These are phyloP conservation scores for Pollenia amentaria DNA, from an alignment of 2,888 invertebrate genomes.

Conservation along the genomic window DNA sequence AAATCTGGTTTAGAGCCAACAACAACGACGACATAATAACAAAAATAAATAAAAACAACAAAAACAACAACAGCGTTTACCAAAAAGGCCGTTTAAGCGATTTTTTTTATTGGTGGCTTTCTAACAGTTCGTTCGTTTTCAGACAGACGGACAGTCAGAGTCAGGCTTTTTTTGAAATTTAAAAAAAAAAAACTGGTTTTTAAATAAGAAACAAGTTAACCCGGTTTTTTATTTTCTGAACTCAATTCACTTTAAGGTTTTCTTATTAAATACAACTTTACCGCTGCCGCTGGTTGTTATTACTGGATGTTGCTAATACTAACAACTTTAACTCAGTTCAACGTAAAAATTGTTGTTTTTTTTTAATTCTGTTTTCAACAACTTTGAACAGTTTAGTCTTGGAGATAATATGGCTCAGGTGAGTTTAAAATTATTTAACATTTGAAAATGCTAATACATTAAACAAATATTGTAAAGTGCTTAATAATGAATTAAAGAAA, in stretches of 20 bases:
- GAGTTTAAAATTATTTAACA: slow-evolving; percentile 54
- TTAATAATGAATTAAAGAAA: slow-evolving; percentile 11
- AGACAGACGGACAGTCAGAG: slow-evolving; percentile 17
- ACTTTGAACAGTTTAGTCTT: slow-evolving; percentile 69
- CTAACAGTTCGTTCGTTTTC: not conserved
- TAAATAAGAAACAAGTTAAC: slow-evolving; percentile 66
- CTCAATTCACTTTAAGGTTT: slow-evolving; percentile 43
- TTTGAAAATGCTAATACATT: slow-evolving; percentile 30
- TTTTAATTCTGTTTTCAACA: slow-evolving; percentile 62
- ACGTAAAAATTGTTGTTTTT: slow-evolving; percentile 16
- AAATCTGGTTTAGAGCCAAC: slow-evolving; percentile 62
- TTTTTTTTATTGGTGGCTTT: slow-evolving; percentile 17
- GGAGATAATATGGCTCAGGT: slow-evolving; percentile 73
- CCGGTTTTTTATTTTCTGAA: slow-evolving; percentile 70
- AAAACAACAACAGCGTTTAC: slow-evolving; percentile 26
- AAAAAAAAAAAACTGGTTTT: slow-evolving; percentile 68
- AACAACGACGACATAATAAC: not conserved
- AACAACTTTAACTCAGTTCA: slow-evolving; percentile 54
- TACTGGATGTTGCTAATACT: slow-evolving; percentile 39
- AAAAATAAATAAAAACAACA: not conserved
- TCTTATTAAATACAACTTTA: slow-evolving; percentile 5
- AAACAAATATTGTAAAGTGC: not conserved
- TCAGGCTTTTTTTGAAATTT: slow-evolving; percentile 58
- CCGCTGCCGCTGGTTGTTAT: slow-evolving; percentile 5
- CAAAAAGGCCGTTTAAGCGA: slow-evolving; percentile 34